These are phyloP conservation scores for Theristicus caerulescens DNA, from an alignment of 2,113 vertebrate species.

Conservation along the genomic window DNA sequence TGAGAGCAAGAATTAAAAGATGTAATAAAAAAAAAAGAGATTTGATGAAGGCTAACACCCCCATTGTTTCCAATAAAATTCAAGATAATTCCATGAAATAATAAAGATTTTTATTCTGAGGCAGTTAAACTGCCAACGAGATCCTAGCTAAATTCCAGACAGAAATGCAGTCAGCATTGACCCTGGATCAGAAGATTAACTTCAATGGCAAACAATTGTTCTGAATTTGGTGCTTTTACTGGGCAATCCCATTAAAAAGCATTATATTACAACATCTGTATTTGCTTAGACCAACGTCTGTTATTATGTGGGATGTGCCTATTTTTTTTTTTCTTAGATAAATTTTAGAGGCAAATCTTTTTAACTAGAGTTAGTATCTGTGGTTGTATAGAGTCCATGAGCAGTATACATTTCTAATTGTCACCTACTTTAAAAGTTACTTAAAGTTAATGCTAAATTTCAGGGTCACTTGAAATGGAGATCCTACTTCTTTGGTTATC, in stretches of 20 bases:
- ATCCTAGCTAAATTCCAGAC: neutral
- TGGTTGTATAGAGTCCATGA: neutral
- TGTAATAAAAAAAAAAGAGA: neutral
- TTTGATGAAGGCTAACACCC: neutral
- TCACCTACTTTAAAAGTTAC: neutral
- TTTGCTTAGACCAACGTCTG: neutral
- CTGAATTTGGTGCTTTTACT: neutral
- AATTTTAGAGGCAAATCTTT: neutral
- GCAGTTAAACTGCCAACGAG: neutral
- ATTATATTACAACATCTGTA: neutral
- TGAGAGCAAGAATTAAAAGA: neutral
- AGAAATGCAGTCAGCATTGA: neutral
- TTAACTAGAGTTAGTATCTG: neutral
- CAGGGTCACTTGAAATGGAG: neutral
- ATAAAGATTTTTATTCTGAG: neutral
- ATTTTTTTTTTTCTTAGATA: neutral
- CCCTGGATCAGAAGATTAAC: constrained; percentile 2
- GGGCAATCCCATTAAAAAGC: neutral
- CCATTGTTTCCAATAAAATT: neutral
- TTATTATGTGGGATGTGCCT: neutral
- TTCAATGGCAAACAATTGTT: constrained; percentile 22
- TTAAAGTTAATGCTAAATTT: neutral
- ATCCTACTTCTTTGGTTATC: neutral
- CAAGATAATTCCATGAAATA: constrained; percentile 7
- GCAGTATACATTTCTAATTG: neutral